These are phyloP conservation scores for Ophion obscuratus DNA, from an alignment of 2,888 invertebrate genomes.

Conservation along the genomic window DNA sequence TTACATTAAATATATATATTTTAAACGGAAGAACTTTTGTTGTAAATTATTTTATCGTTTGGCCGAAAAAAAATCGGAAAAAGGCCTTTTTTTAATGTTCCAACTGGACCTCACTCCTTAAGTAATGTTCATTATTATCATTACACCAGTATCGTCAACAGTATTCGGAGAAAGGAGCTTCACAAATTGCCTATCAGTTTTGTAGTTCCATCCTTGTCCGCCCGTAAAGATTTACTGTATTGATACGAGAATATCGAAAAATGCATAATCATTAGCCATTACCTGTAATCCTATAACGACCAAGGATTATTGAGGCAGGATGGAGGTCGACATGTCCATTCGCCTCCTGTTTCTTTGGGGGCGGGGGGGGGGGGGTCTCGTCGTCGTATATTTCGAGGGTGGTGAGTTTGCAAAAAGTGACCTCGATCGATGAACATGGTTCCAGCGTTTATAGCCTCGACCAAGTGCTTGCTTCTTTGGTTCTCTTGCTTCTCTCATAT, in stretches of 20 bases:
- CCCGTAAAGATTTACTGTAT: constrained; percentile 17
- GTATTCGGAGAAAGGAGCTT: not conserved
- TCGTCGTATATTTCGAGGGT: constrained; percentile 46
- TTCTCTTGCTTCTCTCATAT: constrained; percentile 53
- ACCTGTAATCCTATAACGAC: constrained; percentile 51
- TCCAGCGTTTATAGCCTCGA: constrained; percentile 16
- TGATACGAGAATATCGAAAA: constrained; percentile 9
- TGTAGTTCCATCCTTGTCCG: not conserved
- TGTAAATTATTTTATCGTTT: no score
- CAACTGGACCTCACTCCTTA: no score
- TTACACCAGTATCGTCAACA: no score
- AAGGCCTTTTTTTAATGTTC: no score
- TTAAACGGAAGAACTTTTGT: no score
- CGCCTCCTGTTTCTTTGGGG: not conserved
- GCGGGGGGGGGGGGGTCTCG: not conserved
- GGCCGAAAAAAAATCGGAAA: no score
- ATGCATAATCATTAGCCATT: constrained; percentile 34
- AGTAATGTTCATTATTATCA: no score
- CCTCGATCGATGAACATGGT: constrained; percentile 48
- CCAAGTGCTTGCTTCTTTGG: constrained; percentile 17
- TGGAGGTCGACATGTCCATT: no score
- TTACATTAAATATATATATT: no score
- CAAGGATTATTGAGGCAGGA: constrained; percentile 19
- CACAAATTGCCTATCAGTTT: not conserved
- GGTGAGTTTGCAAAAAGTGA: constrained; percentile 65